These are phyloP conservation scores for Ophion slaviceki DNA, from an alignment of 2,888 invertebrate species.

Conservation along the genomic window DNA sequence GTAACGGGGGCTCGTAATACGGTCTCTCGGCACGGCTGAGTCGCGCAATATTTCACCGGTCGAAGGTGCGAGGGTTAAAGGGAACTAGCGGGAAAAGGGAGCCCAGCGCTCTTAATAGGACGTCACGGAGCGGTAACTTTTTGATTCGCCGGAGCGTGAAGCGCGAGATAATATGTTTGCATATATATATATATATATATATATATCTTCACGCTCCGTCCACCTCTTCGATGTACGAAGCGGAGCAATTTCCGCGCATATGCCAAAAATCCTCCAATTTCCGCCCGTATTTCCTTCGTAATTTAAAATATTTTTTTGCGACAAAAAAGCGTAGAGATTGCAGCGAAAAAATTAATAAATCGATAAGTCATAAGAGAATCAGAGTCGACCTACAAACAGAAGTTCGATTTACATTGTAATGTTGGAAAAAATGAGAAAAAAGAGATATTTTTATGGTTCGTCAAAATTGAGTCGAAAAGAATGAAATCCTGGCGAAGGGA, in stretches of 20 bases:
- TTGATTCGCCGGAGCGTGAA: slow-evolving; percentile 25
- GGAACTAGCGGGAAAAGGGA: background rate
- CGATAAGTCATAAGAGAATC: no score
- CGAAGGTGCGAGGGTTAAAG: slow-evolving; percentile 26
- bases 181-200: background rate
- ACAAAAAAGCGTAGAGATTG: no score
- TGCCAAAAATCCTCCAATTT: background rate
- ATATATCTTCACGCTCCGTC: background rate
- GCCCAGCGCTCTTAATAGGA: slow-evolving; percentile 6
- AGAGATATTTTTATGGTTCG: no score
- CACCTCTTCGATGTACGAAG: background rate
- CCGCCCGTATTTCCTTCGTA: no score
- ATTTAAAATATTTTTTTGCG: no score
- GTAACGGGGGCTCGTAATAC: slow-evolving; percentile 60
- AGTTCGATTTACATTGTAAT: no score
- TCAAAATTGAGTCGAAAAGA: no score
- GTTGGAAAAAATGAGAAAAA: no score
- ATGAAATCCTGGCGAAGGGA: no score
- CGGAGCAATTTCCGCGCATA: background rate
- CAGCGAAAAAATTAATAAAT: no score
- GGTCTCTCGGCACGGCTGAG: slow-evolving; percentile 26
- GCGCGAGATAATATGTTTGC: background rate
- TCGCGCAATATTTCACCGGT: slow-evolving; percentile 52
- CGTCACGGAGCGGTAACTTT: slow-evolving; percentile 30
- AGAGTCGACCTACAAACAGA: no score